Base-by-base conservation (phyloP, 1,140 invertebrate genomes). In the Theocolax elegans region DNA sequence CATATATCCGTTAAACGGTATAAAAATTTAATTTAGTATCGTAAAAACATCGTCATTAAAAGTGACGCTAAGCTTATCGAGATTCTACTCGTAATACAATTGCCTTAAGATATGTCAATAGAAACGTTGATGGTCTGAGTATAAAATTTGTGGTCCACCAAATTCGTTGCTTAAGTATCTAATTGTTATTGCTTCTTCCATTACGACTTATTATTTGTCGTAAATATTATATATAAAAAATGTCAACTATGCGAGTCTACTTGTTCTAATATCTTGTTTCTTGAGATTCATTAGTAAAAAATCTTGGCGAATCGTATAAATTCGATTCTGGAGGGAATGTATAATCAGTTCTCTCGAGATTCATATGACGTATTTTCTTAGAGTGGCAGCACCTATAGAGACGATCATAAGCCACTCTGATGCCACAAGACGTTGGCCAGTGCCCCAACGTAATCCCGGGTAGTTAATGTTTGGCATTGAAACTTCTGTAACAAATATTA, bases 401-500 rank as follows among this genome's bases (percentile, higher is more conserved):
- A 73, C 44, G 35, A 73, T 68, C 13, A 80, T 68, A 67, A 82
- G 58, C 83, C 83, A 85, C 42, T 75, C 76, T 46, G 78, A 79
- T 58, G 75, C 62, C 19, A 67, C 48, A 56, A 70, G 75, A 59
- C 79, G 79, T 40, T 72, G 76, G 71, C 75, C 51, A 8, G 73
- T 62, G 42, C 81, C 80, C 80, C 80, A 81, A 17, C 79, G 72
- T 2, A 92, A 79, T 21, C 90, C 90, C 0, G 87, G 85, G 76
- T 89, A 91, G 78, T 91, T 91, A 90, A 91, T 91, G 83, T 92
- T 89, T 81, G 91, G 90, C 75, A 88, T 87, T 75, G 86, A 88
- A 77, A 89, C 90, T 88, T 91, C 91, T 91, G 86, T 3, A 87
- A 87, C 69, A 72, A 80, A 77, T 71, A 42, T 35, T 29, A 35